Evolutionary conservation across 2,888 invertebrate genomes (phyloP).

Genomic region (Trachelus stipa): DNA sequence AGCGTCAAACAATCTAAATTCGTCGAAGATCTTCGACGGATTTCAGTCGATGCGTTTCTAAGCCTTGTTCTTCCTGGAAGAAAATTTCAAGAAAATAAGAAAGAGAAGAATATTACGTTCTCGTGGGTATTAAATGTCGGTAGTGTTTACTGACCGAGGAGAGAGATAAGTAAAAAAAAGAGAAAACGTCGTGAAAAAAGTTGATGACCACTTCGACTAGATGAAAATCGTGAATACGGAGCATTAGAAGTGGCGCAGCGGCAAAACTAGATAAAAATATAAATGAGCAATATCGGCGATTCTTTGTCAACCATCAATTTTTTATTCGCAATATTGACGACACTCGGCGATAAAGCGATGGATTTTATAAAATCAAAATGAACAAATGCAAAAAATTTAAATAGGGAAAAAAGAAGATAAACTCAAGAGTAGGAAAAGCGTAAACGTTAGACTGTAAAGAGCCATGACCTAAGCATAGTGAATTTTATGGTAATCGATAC

Average conservation of each 20-base stretch:
- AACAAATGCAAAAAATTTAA: not conserved
- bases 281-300: not conserved
- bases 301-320: not conserved
- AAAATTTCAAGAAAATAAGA: not conserved
- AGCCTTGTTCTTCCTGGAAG: not conserved
- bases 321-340: not conserved
- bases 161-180: not conserved
- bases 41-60: not conserved
- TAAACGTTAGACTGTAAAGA: conserved; percentile 33
- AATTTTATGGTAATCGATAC: conserved; percentile 33
- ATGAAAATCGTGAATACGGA: not conserved
- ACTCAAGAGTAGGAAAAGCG: not conserved
- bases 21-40: not conserved
- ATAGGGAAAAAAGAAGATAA: not conserved
- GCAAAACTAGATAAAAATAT: not conserved
- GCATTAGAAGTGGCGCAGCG: not conserved
- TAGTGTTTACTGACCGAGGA: not conserved
- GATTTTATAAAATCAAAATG: not conserved
- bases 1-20: conserved; percentile 49
- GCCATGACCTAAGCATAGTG: conserved; percentile 39
- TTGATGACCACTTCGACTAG: not conserved
- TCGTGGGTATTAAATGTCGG: not conserved
- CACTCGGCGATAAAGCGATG: not conserved
- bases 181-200: not conserved
- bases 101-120: not conserved